Evolutionary conservation across 1,140 invertebrate genomes (phyloP), one percentile per base, ranked within the genome.

Genomic region (Neotoxoptera formosana): DNA sequence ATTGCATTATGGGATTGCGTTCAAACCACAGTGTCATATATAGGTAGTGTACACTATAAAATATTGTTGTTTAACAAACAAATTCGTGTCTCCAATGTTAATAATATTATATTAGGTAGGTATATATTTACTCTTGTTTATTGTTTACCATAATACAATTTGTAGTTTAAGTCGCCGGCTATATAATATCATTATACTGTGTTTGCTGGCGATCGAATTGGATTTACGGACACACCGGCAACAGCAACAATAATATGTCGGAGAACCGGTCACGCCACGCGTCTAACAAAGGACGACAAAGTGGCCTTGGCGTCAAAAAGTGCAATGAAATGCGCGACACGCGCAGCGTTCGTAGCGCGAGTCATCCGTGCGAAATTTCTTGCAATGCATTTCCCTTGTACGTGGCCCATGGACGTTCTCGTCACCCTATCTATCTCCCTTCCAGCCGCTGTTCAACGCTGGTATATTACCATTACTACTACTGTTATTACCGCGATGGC

Each of bases 291-390:
- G 36, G 88, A 56, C 9, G 11, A 51, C 34, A 53, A 89, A 56
- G 20, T 34, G 51, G 87, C 88, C 88, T 89, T 56, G 88, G 51
- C 48, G 25, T 53, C 25, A 23, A 48, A 53, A 56, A 89, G 9
- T 89, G 88, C 88, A 89, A 89, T 89, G 34, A 89, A 89, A 89
- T 89, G 87, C 87, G 48, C 88, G 88, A 76, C 90, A 76, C 90
- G 90, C 47, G 88, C 88, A n/a, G 34, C 34, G 14, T 41, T 30
- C 30, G 60, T n/a, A n/a, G 47, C 87, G 87, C 51, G 21, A 20
- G 34, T 90, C 53, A 90, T 56, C 51, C n/a, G 48, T 90, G 53
- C 89, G 48, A 53, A 89, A 89, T 56, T 56, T 89, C 48, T 56
- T 21, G 88, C 17, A n/a, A 36, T 89, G 87, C 87, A 89, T 36